Base-by-base conservation (phyloP, 2,888 invertebrate species). In the Cataglyphis cursor region DNA sequence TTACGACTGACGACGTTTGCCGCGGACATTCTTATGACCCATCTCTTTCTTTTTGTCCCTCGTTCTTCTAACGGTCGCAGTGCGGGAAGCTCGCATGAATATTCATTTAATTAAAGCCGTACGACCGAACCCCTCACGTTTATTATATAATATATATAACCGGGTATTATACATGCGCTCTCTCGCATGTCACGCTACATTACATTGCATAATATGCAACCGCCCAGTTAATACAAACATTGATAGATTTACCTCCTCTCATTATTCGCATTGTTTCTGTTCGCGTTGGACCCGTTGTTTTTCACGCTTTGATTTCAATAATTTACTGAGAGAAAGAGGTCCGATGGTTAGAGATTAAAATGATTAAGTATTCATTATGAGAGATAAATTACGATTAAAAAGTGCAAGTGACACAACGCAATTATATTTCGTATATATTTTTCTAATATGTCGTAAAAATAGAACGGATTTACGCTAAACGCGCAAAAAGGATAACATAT, bases 51-150 rank as follows among this genome's bases (percentile, higher is more conserved):
- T 48, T 21, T 9, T 38, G 24, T 24, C 54, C 28, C 21, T 65
- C 8, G 38, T 64, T 51, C 62, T 24, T 8, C 24, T 28, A 24
- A 72, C 35, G 51, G 70, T 41, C 31, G 31, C 41, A 61, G 10
- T 24, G 48, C 74, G 31, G 38, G 24, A 59, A 54, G 54, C 38
- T 57, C 44, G 82, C 84, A 82, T 88, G 88, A 86, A 89, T 89
- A 89, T 89, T 89, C 89, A 86, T 89, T 83, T 81, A 75, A 87
- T 82, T 83, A 87, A 83, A 74, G 57, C 59, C 28, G 72, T 74
- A 82, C 66, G 72, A 61, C 66, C 81, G 59, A 65, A 48, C 35
- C n/a, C n/a, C 44, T 54, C 41, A 9, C 78, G 44, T 62, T 59
- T 81, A 81, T 81, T 78, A 83, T 72, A 59, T 51, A 48, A 80